Evolutionary conservation across 2,888 invertebrate species (phyloP), one percentile per base, ranked within the genome.

Genomic region (Ormyrus rosae): DNA sequence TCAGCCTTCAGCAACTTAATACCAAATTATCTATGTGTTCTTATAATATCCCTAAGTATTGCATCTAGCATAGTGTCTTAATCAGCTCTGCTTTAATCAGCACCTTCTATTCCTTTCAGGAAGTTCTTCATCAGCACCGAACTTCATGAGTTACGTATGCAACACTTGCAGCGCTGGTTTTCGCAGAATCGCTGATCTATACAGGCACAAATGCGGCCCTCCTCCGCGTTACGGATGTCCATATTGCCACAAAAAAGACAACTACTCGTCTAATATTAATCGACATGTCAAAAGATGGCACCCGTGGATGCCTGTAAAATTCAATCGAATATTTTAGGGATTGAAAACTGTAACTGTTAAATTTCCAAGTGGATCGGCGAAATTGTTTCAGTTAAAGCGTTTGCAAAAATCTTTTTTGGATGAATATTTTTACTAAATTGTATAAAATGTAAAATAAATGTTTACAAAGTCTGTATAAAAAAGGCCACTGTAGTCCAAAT

Each of bases 181-280:
- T 48, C 81, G 82, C 3, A 53, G 82, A 6, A 46, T 81, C 4
- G 89, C 89, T 86, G 90, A 91, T 83, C 81, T 90, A 65, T 85
- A 88, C 70, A 88, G 91, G 71, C 90, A 91, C 85, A 90, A 88
- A 77, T 92, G 91, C 77, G 91, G 91, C 60, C 89, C 90, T 81
- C 89, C 87, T 5, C 72, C 75, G 11, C 88, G 91, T 84, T 91
- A 91, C 83, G 88, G 87, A 60, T 92, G 92, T 85, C 90, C 90
- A 3, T 90, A 90, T 83, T 92, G 92, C 84, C 87, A 86, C 71
- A 91, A 91, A 81, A 90, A 89, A 84, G 91, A 91, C 81, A 91
- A 91, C 83, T 90, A 89, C 7, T 90, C 90, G n/a, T 90, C 90
- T 46, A 91, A 90, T 82, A 88, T 91, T 81, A 90, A 90, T 83